Base-by-base conservation (phyloP, 64 coral and sea anemone species). In the Anthopleura sola region DNA sequence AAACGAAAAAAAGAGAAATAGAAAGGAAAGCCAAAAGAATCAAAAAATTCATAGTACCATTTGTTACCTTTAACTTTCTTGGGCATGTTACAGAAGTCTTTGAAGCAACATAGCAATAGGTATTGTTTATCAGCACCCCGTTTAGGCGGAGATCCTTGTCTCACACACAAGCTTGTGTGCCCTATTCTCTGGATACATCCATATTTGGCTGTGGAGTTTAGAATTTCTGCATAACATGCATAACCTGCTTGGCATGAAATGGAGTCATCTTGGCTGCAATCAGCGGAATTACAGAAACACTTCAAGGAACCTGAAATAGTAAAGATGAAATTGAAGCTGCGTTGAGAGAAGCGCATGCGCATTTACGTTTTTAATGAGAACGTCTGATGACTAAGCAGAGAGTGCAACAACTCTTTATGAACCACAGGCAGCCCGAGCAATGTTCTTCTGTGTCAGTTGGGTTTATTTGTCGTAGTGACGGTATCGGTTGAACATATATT, bases 191-290 rank as follows among this genome's bases (percentile, higher is more conserved):
- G 76, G 8, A 79, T 26, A 44, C 76, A 79, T 2, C 76, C 76
- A 79, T 79, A 79, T 79, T 38, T 48, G 6, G 76, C 76, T 12
- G 76, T 79, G 18, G 36, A 38, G 15, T 79, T 79, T 0, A 48
- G 44, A 38, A 79, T 79, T 38, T 79, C 76, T 47, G 76, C 76
- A 48, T 79, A 79, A 46, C 76, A 79, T 46, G 76, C 17, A 79
- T 79, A 79, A 21, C 38, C 44, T 26, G 76, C 76, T 33, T 23
- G 38, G 20, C 76, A 79, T 79, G 76, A 33, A 38, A 48, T 44
- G 24, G 76, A 79, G 38, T 79, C 47, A 16, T 48, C 44, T 79
- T 38, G 3, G 36, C 5, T 48, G 31, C 76, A 79, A 10, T 38
- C 76, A 44, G 18, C 44, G 7, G 76, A 44, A 47, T 79, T 79